Base-by-base conservation (phyloP, 2,797 vertebrate species). In the Trematomus bernacchii region DNA sequence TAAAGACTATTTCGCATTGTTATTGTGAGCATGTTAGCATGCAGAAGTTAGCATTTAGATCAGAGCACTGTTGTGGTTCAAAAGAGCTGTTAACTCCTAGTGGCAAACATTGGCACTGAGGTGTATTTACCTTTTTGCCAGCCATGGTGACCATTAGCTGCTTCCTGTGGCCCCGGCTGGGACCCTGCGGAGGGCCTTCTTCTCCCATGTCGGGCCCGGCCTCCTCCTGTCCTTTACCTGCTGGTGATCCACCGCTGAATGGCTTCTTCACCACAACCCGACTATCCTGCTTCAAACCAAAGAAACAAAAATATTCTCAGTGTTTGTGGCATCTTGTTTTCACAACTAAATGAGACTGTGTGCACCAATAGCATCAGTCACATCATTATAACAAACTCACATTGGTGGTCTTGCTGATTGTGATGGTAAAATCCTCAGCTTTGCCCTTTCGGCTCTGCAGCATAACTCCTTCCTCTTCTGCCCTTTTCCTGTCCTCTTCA, bases 401-500 rank as follows among this genome's bases (percentile, higher is more conserved):
- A 0, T 92, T 96, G 13, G 94, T 94, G 77, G 95, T 94, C 83
- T 98, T 98, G 91, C 96, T 98, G 92, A 99, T 96, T n/a, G 97
- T 99, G 89, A 99, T 97, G 7, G 95, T 98, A 44, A 99, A 96
- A 79, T 97, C 95, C 4, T 98, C 97, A 1, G 96, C 93, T 88
- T 93, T 97, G 75, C 94, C 95, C 79, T 92, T 95, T 60, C 93
- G 94, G 51, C 94, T 91, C 75, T 95, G 96, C 82, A 96, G 90
- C 11, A 96, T 94, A 96, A 97, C 97, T 73, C 96, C 96, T 74
- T 96, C 97, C 82, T 97, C 96, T 87, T 99, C 98, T 0, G 98
- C 98, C 87, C 92, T 95, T 91, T 96, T 96, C 65, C 94, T 97
- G 92, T 99, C 98, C 88, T 99, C 98, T 90, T 99, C 97, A 73